Evolutionary conservation across 64 coral and sea anemone species (phyloP), one percentile per base, ranked within the genome.

Genomic region (Dendronephthya gigantea): DNA sequence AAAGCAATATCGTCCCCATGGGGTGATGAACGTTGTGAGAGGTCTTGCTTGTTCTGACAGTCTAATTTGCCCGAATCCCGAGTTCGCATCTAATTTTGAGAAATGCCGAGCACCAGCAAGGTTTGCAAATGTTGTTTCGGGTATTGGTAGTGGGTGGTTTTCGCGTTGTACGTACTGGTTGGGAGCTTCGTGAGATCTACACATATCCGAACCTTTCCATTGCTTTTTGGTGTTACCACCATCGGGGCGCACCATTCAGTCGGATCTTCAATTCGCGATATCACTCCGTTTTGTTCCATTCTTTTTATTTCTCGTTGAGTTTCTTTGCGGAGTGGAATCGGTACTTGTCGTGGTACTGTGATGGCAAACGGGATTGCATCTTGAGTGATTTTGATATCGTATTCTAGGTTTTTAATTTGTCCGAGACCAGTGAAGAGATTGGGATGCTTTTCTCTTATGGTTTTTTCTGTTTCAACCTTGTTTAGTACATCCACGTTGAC

Each of bases 301-400:
- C 43, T 84, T 43, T 5, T 0, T 48, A 84, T 2, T 84, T 84
- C 83, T 84, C 22, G 39, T 51, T 15, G 32, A 12, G 35, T 86
- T 86, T 68, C 1, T 86, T 68, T 29, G 4, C 55, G 37, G n/a
- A 89, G 83, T 81, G 91, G 91, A 35, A 88, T 52, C 32, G 91
- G 87, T 11, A 88, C 90, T 59, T 92, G 88, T 88, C 90, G 84
- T 62, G 90, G 90, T 0, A 88, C 83, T 59, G 86, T 22, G 9
- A 92, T 22, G 35, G 39, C 15, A 43, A 88, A 87, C n/a, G 90
- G 86, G 4, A 84, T 79, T 39, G 56, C 82, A 48, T 88, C 62
- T n/a, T 89, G 68, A 48, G 38, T 85, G 25, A 92, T 69, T 39
- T 7, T 89, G 10, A 92, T 89, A 7, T 17, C 82, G 79, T 89